phyloP scores from a whole-genome alignment of 1,140 invertebrate genomes.

The Drosophila ohnishii region DNA sequence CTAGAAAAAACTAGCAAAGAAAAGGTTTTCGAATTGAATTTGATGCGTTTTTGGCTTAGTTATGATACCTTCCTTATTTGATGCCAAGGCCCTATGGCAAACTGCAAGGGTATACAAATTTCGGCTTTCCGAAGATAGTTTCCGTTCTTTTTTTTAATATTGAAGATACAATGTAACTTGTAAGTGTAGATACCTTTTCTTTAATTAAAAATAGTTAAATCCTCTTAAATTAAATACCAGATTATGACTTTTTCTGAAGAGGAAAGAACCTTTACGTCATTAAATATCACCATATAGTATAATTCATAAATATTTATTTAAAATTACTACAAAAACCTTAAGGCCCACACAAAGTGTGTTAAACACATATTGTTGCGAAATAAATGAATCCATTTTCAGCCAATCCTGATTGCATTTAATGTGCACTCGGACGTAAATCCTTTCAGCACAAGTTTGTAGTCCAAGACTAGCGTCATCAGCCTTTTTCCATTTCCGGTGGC shows the following conservation, averaged over 20 bases:
- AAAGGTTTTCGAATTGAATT: too few relatives aligned
- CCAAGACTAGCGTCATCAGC: constrained; percentile 15
- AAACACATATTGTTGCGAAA: neutral
- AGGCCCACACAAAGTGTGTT: neutral
- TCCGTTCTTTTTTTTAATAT: too few relatives aligned
- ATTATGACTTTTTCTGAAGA: neutral
- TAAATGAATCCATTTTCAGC: neutral
- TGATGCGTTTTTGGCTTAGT: too few relatives aligned
- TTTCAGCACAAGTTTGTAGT: constrained; percentile 37
- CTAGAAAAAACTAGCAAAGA: too few relatives aligned
- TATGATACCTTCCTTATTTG: too few relatives aligned
- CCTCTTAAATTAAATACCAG: neutral
- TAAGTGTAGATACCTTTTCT: too few relatives aligned
- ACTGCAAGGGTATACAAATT: too few relatives aligned
- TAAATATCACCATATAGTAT: neutral
- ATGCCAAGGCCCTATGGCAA: too few relatives aligned
- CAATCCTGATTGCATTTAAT: constrained; percentile 20
- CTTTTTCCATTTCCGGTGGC: constrained; percentile 26
- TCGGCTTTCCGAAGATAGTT: too few relatives aligned
- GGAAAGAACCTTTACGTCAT: neutral
- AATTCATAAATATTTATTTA: neutral
- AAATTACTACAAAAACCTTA: neutral
- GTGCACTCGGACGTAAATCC: constrained; percentile 10
- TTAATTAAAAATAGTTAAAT: too few relatives aligned
- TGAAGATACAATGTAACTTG: too few relatives aligned